These are phyloP conservation scores for Larimichthys polyactis DNA, from an alignment of 2,113 vertebrate species.

Conservation along the genomic window DNA sequence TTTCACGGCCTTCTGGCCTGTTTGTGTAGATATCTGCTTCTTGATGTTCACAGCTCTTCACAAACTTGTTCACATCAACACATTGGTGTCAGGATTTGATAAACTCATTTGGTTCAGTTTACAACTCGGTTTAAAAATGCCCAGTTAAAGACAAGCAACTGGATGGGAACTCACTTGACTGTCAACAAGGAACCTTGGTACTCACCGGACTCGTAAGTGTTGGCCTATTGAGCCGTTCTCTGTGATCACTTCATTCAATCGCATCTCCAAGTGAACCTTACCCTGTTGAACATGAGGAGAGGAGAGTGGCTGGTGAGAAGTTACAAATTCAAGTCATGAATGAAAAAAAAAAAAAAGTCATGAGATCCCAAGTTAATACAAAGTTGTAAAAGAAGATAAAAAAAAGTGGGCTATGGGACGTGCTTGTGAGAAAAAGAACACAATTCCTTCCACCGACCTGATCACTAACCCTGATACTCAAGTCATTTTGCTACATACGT, in stretches of 20 bases:
- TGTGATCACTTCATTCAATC: conserved; percentile 96
- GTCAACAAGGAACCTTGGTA: conserved; percentile 5
- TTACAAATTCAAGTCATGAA: conserved; percentile 34
- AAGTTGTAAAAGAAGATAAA: conserved; percentile 21
- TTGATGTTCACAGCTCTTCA: no score
- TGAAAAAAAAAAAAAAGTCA: not conserved
- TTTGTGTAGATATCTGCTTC: no score
- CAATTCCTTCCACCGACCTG: not conserved
- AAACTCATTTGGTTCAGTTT: not conserved
- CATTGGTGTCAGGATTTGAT: no score
- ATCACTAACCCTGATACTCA: not conserved
- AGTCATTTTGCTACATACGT: no score
- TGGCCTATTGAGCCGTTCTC: conserved; percentile 94
- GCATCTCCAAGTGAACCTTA: conserved; percentile 98
- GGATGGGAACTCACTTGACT: not conserved
- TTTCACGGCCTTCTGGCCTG: no score
- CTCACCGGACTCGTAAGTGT: conserved; percentile 94
- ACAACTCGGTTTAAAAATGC: not conserved
- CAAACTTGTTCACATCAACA: no score
- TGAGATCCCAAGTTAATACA: not conserved
- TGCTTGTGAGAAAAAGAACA: conserved; percentile 8
- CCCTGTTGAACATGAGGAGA: conserved; percentile 84
- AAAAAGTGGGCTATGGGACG: conserved; percentile 15
- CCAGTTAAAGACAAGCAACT: not conserved
- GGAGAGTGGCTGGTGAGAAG: conserved; percentile 5